Conservation (phyloP, 2,113 vertebrate genomes). For the Plecotus auritus region DNA sequence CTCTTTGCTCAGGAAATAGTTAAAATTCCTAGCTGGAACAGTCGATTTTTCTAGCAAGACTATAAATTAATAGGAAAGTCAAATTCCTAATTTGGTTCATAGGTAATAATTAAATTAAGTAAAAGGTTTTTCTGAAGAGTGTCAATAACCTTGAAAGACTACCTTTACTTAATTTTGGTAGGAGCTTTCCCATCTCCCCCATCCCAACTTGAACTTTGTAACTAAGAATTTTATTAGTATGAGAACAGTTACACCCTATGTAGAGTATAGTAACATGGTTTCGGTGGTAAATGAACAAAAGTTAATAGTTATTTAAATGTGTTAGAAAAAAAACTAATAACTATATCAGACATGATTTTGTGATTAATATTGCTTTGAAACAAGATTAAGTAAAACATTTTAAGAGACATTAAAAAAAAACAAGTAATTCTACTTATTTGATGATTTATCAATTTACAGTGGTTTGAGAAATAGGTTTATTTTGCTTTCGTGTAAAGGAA, state of each 20-base stretch:
- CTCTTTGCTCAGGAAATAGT: background rate
- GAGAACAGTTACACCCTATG: background rate
- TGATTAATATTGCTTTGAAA: background rate
- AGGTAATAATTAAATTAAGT: conserved; percentile 20
- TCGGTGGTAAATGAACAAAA: background rate
- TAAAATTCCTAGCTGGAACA: background rate
- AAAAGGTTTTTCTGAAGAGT: conserved; percentile 16
- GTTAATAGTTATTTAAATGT: conserved; percentile 5
- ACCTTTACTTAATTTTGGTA: background rate
- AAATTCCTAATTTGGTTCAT: background rate
- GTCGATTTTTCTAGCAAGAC: background rate
- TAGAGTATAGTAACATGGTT: background rate
- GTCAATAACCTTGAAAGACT: background rate
- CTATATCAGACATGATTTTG: background rate
- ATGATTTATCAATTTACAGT: background rate
- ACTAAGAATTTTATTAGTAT: background rate
- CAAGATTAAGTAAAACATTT: background rate
- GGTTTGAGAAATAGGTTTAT: background rate
- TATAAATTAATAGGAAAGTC: conserved; percentile 9
- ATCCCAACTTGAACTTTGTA: background rate
- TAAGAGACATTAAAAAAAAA: background rate
- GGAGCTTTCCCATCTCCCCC: background rate
- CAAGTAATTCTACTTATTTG: background rate
- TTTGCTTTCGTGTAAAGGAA: background rate
- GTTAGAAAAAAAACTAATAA: background rate